A percentile compares a stretch with the other conserved stretches of the same genome.
Evolutionary conservation across 1,140 invertebrate species (phyloP).

Genomic region (Cherax quadricarinatus): DNA sequence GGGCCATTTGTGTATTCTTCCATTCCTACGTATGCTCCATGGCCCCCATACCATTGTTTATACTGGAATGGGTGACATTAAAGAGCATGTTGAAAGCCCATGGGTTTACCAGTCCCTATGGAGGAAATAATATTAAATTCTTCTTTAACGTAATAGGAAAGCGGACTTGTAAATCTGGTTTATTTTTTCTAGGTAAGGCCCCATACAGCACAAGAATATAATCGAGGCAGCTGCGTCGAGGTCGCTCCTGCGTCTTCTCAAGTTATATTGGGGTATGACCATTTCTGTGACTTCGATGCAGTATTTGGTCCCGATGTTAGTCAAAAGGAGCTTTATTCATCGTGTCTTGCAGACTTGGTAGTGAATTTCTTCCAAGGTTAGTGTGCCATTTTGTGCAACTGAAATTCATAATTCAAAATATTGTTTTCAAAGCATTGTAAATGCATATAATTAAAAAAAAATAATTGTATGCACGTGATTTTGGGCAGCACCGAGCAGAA

Average conservation of each 20-base stretch:
- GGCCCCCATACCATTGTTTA: background rate
- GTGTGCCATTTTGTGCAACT: background rate
- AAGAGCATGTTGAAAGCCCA: no score
- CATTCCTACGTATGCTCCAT: no score
- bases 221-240: conserved; percentile 49
- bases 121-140: background rate
- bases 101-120: background rate
- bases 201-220: conserved; percentile 17
- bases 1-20: no score
- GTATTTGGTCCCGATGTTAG: conserved; percentile 68
- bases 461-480: no score
- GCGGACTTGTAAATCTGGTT: background rate
- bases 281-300: conserved; percentile 73
- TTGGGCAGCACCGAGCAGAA: no score
- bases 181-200: conserved; percentile 42
- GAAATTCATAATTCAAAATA: no score
- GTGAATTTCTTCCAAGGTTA: conserved; percentile 70
- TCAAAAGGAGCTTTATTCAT: conserved; percentile 68
- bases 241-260: conserved; percentile 71
- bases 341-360: conserved; percentile 68
- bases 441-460: no score
- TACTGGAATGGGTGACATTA: background rate
- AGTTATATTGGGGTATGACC: conserved; percentile 71
- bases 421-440: no score
- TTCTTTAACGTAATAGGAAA: background rate